Evolutionary conservation across 2,797 vertebrate species (phyloP).

Genomic region (Sebastes variabilis): DNA sequence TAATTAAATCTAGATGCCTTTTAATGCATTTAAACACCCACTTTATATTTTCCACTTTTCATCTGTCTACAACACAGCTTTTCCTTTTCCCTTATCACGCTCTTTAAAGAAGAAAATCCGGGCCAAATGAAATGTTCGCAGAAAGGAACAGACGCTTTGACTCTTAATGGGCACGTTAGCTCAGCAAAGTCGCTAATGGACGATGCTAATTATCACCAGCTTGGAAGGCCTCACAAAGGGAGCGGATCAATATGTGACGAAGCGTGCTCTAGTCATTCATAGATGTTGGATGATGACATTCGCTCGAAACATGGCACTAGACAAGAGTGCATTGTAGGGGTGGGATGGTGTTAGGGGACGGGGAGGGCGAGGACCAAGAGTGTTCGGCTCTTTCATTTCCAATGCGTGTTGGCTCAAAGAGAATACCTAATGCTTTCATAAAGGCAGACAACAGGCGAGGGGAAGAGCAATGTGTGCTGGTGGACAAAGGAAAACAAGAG

Average conservation of each 20-base stretch:
- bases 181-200: constrained; percentile 86
- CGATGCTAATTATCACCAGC: constrained; percentile 84
- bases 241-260: constrained; percentile 83
- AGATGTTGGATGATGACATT: constrained; percentile 79
- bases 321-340: constrained; percentile 70
- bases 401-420: constrained; percentile 69
- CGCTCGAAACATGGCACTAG: constrained; percentile 68
- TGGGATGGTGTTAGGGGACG: constrained; percentile 54
- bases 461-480: constrained; percentile 57
- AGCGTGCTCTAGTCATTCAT: constrained; percentile 72
- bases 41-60: constrained; percentile 81
- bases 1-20: constrained; percentile 85
- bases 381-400: constrained; percentile 77
- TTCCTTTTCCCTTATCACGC: constrained; percentile 78
- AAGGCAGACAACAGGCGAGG: constrained; percentile 61
- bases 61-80: constrained; percentile 76
- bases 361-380: constrained; percentile 62
- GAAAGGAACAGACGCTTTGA: constrained; percentile 82
- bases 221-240: constrained; percentile 81
- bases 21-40: constrained; percentile 86
- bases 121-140: constrained; percentile 80
- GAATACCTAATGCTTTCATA: constrained; percentile 75
- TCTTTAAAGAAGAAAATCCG: constrained; percentile 79
- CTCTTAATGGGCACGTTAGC: constrained; percentile 85
- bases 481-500: constrained; percentile 63